Conservation (phyloP, 2,797 vertebrate species). For the Centropyge bicolor region DNA sequence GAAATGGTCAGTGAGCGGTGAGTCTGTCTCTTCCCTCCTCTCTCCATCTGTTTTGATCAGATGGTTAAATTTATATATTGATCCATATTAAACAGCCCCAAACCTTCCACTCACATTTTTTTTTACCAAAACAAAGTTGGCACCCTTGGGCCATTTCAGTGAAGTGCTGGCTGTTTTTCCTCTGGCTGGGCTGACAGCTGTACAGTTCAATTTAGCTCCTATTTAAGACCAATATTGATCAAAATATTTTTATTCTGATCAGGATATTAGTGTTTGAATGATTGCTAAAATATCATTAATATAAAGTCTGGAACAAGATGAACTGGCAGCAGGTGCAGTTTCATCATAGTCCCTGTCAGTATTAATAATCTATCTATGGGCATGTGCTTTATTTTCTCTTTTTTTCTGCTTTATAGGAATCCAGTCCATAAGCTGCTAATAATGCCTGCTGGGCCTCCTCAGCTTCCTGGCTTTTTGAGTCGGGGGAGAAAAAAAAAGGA, state of each 20-base stretch:
- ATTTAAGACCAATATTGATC: conserved; percentile 16
- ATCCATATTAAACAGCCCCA: conserved; percentile 45
- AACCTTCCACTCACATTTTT: conserved; percentile 34
- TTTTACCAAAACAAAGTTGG: conserved; percentile 46
- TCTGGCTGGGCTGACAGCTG: conserved; percentile 25
- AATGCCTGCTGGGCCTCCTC: conserved; percentile 69
- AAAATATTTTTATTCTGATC: conserved; percentile 41
- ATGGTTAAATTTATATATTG: conserved; percentile 46
- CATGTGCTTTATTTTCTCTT: conserved; percentile 45
- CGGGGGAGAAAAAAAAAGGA: not conserved
- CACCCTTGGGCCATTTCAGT: conserved; percentile 41
- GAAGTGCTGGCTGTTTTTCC: conserved; percentile 13
- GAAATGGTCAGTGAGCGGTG: conserved; percentile 37
- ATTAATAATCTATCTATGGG: conserved; percentile 64
- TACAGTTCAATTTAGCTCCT: conserved; percentile 22
- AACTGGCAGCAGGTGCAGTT: conserved; percentile 26
- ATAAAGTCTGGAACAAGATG: conserved; percentile 4
- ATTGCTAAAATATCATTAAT: conserved; percentile 27
- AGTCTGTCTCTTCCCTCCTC: conserved; percentile 17
- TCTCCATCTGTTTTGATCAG: conserved; percentile 15
- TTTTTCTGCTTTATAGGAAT: conserved; percentile 50
- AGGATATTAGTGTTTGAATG: conserved; percentile 13
- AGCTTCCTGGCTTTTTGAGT: conserved; percentile 37
- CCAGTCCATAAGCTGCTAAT: conserved; percentile 62
- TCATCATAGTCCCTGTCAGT: conserved; percentile 50